Percentiles rank a stretch among this genome's conserved stretches.
Evolutionary conservation across 2,888 invertebrate species (phyloP).

Genomic region (Pterobdella sp.): DNA sequence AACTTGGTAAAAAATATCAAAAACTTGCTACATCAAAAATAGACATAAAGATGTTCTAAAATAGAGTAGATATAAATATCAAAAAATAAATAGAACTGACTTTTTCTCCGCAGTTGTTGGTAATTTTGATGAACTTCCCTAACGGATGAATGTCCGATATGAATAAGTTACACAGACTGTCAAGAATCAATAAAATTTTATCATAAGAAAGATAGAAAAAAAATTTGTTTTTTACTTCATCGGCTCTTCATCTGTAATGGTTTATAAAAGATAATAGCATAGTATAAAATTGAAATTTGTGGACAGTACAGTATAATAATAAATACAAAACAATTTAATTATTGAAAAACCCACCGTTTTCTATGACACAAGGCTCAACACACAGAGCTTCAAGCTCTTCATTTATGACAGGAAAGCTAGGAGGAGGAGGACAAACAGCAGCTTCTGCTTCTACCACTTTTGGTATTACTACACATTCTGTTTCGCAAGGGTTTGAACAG

Average conservation of each 20-base stretch:
- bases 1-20: no score
- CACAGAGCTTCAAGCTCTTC: conserved; percentile 2
- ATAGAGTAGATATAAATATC: not conserved
- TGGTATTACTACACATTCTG: no score
- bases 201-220: not conserved
- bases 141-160: conserved; percentile 26
- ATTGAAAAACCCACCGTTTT: not conserved
- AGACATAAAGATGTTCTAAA: not conserved
- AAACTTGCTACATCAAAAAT: no score
- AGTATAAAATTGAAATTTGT: not conserved
- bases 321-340: not conserved
- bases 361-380: not conserved
- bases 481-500: not conserved
- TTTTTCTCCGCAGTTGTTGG: not conserved
- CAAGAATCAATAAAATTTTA: not conserved
- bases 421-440: no score
- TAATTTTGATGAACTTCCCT: conserved; percentile 24
- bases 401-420: not conserved
- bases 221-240: not conserved
- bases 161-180: conserved; percentile 17
- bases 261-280: not conserved
- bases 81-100: not conserved
- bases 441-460: no score
- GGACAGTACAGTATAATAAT: not conserved
- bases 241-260: not conserved